These are phyloP conservation scores for Eristalinus aeneus DNA, from an alignment of 2,888 invertebrate genomes.

Conservation along the genomic window DNA sequence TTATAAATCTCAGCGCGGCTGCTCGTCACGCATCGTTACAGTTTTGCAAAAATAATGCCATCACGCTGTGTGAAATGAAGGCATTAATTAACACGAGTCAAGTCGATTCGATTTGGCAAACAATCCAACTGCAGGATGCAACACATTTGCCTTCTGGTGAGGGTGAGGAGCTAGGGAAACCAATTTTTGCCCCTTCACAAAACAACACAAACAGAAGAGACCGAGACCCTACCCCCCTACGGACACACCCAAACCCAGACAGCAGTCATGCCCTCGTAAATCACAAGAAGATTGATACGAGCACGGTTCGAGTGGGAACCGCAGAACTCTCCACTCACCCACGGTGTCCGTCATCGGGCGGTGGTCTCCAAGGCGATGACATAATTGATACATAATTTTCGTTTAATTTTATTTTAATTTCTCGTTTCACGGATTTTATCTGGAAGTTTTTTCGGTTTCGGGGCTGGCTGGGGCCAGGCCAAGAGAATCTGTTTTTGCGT, in stretches of 20 bases:
- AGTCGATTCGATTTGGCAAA: constrained; percentile 45
- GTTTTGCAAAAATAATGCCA: background rate
- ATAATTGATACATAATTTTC: constrained; percentile 53
- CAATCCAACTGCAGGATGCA: constrained; percentile 6
- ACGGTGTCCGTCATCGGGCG: background rate
- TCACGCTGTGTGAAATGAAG: background rate
- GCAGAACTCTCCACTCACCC: background rate
- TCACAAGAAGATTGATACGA: background rate
- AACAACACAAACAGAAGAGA: background rate
- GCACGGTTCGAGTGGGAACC: background rate
- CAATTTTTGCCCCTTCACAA: background rate
- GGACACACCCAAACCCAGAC: background rate
- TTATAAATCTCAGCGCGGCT: background rate
- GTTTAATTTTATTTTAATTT: constrained; percentile 21
- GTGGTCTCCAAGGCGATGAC: constrained; percentile 20
- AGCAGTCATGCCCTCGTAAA: background rate
- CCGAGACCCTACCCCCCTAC: background rate
- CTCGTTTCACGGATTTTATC: constrained; percentile 5
- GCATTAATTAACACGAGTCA: background rate
- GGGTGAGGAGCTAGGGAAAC: background rate
- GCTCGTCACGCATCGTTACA: constrained; percentile 42
- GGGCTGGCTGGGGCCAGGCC: background rate
- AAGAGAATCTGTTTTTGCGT: background rate
- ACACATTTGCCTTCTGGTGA: no score
- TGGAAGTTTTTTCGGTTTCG: constrained; percentile 14